Conservation (phyloP, 2,888 invertebrate species). For the Lathronympha strigana region DNA sequence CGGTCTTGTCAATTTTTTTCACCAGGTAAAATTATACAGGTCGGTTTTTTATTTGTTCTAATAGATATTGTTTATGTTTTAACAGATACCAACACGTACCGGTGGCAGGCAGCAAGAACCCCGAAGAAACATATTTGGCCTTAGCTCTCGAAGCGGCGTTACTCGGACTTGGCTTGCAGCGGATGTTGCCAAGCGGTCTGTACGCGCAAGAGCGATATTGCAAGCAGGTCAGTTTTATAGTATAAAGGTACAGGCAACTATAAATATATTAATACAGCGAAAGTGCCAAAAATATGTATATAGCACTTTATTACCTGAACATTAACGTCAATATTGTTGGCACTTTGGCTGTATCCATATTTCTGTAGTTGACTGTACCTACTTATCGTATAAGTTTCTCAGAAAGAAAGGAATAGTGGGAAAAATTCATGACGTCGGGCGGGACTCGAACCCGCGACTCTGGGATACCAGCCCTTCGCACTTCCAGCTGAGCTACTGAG, state of each 20-base stretch:
- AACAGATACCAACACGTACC: conserved; percentile 89
- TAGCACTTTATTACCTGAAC: neutral
- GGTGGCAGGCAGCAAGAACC: conserved; percentile 89
- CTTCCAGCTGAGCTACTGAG: no score
- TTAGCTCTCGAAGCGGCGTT: conserved; percentile 91
- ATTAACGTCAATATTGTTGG: no score
- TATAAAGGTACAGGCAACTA: neutral
- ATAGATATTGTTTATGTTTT: neutral
- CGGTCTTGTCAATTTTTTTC: no score
- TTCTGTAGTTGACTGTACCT: no score
- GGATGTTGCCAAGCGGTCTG: conserved; percentile 90
- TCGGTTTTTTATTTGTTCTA: neutral
- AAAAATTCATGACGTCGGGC: no score
- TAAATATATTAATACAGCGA: neutral
- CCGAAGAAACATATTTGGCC: conserved; percentile 89
- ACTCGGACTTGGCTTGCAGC: conserved; percentile 90
- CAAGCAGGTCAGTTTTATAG: conserved; percentile 63
- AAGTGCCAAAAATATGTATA: no score
- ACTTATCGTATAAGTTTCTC: no score
- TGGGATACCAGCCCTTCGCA: no score
- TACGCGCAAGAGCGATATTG: conserved; percentile 88
- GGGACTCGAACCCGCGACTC: no score
- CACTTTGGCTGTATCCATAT: no score
- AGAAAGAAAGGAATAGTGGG: no score
- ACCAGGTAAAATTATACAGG: no score